These are phyloP conservation scores for Vanessa cardui DNA, from an alignment of 2,888 invertebrate species.

Conservation along the genomic window DNA sequence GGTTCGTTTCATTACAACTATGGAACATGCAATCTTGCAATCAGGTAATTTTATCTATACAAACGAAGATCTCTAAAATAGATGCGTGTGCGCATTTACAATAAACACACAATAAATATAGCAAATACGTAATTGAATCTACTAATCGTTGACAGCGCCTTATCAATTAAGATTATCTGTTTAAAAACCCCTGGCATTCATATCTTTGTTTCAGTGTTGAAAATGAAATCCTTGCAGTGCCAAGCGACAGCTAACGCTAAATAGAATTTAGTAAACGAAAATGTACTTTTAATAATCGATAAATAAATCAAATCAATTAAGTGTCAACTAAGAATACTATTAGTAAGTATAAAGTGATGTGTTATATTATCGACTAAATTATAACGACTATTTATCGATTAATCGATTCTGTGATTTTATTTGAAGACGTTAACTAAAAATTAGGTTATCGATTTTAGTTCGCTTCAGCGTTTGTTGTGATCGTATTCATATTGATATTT, in stretches of 20 bases:
- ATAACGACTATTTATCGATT: conserved; percentile 2
- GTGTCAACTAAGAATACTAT: conserved; percentile 1
- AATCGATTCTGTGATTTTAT: conserved; percentile 22
- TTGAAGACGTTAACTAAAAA: not conserved
- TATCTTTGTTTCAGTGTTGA: conserved; percentile 69
- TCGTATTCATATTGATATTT: not conserved
- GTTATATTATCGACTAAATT: not conserved
- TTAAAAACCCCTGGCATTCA: conserved; percentile 70
- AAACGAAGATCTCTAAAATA: not conserved
- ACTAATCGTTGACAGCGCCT: conserved; percentile 67
- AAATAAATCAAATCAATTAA: conserved; percentile 16
- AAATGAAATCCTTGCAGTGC: conserved; percentile 53
- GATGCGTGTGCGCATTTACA: not conserved
- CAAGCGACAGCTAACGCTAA: conserved; percentile 42
- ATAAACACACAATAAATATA: conserved; percentile 14
- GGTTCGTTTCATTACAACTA: not conserved
- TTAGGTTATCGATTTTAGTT: conserved; percentile 11
- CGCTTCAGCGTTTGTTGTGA: conserved; percentile 14
- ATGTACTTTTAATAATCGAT: conserved; percentile 25
- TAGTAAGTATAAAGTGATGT: conserved; percentile 36
- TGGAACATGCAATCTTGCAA: not conserved
- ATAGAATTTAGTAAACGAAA: conserved; percentile 19
- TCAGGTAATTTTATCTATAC: not conserved
- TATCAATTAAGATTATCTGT: conserved; percentile 77
- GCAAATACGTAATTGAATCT: conserved; percentile 56